phyloP scores from a whole-genome alignment of 2,888 invertebrate species.

The Teleogryllus oceanicus region DNA sequence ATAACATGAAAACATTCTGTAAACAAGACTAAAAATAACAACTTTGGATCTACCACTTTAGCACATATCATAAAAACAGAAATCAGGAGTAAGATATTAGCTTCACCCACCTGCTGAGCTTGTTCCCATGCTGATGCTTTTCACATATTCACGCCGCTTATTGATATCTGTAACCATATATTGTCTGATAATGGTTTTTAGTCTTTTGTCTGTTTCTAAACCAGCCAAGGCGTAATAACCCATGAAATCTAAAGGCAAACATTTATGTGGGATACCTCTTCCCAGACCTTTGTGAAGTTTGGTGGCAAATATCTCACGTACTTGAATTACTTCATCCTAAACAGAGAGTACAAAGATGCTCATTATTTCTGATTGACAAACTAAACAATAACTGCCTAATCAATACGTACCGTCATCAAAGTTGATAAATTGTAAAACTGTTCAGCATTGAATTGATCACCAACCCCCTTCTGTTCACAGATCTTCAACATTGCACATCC shows the following conservation, averaged over 20 bases:
- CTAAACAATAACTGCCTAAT: not conserved
- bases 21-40: no score
- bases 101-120: not conserved
- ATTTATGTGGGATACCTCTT: constrained; percentile 81
- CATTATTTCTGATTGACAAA: not conserved
- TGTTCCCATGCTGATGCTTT: constrained; percentile 70
- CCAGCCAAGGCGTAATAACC: constrained; percentile 90
- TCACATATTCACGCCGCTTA: constrained; percentile 86
- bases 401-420: constrained; percentile 69
- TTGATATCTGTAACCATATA: constrained; percentile 85
- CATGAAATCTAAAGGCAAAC: constrained; percentile 94
- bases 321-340: constrained; percentile 66
- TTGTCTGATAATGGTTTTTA: constrained; percentile 65
- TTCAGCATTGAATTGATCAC: constrained; percentile 89
- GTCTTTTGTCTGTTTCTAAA: constrained; percentile 77
- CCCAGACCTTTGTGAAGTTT: constrained; percentile 89
- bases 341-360: constrained; percentile 21
- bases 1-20: no score
- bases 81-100: not conserved
- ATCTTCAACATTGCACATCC: constrained; percentile 96
- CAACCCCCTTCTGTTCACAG: constrained; percentile 93
- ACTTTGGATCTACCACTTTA: no score
- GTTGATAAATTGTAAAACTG: constrained; percentile 92
- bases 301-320: constrained; percentile 80
- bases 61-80: no score